Base-by-base conservation (phyloP, 1,140 invertebrate species). In the Ceratosolen solmsi region DNA sequence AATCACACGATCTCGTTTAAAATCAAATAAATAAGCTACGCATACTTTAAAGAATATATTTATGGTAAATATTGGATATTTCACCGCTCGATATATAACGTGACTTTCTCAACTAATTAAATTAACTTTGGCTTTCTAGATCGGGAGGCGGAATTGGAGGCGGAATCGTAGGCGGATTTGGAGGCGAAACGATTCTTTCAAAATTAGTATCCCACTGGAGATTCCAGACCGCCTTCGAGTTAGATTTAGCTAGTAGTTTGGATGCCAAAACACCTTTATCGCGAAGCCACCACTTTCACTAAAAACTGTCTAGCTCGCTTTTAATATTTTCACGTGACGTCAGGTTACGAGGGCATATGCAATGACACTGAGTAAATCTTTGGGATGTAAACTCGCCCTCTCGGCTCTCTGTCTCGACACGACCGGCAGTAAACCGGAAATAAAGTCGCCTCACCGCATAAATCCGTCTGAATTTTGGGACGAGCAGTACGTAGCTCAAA, bases 351-450 rank as follows among this genome's bases (percentile, higher is more conserved):
- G 65, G 83, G 77, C 80, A 82, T 85, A 83, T 82, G 80, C 60
- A 82, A 84, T 72, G 56, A 76, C 22, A 13, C 77, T 80, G 84
- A 85, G 84, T 86, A 86, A 86, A 86, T 85, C 86, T 86, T 85
- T 83, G 76, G 65, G 83, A 82, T 84, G 84, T 84, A 85, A 85
- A 86, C 84, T 84, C 83, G 80, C 84, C 80, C 84, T 81, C 82
- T 84, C 82, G 84, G 82, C 83, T 84, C 84, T 2, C 38, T 11
- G 38, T 41, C 2, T 9, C 8, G n/a, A 30, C 5, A 82, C 83
- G 82, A 86, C 84, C 84, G 84, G 82, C 84, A 84, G 84, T 86
- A 85, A 86, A 85, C 86, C 83, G 83, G 84, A 86, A 85, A 86
- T 84, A 85, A 86, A 83, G 84, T 86, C 84, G 84, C 81, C 80